phyloP scores from a whole-genome alignment of 2,888 invertebrate genomes.

The Druceiella hillmani region DNA sequence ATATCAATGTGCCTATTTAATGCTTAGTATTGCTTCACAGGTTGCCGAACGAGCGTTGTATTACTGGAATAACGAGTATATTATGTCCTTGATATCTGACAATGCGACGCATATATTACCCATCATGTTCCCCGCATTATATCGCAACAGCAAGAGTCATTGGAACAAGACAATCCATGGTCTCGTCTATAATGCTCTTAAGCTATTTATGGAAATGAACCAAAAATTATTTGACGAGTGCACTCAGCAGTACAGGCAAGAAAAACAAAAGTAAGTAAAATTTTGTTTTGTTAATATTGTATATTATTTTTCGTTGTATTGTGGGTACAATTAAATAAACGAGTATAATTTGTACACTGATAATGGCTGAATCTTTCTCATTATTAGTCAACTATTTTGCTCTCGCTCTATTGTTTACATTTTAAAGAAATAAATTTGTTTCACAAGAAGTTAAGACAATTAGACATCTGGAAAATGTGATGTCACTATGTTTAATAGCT shows the following conservation, averaged over 20 bases:
- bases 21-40: constrained; percentile 41
- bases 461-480: no score
- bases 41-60: constrained; percentile 98
- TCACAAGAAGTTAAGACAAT: no score
- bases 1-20: no score
- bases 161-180: constrained; percentile 99
- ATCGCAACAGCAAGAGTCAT: constrained; percentile 97
- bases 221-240: constrained; percentile 99
- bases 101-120: constrained; percentile 97
- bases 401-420: no score
- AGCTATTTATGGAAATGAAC: constrained; percentile 99
- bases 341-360: no score
- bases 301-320: constrained; percentile 9
- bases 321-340: no score
- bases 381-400: no score
- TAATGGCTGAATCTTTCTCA: neutral
- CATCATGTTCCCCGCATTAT: constrained; percentile 98
- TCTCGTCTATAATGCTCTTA: constrained; percentile 98
- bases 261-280: constrained; percentile 71
- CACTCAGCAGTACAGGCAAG: constrained; percentile 88
- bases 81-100: constrained; percentile 97
- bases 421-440: no score
- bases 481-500: no score
- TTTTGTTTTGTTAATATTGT: constrained; percentile 2
- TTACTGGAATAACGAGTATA: constrained; percentile 99